Evolutionary conservation across 2,797 vertebrate species (phyloP).

Genomic region (Heterohyrax brucei): DNA sequence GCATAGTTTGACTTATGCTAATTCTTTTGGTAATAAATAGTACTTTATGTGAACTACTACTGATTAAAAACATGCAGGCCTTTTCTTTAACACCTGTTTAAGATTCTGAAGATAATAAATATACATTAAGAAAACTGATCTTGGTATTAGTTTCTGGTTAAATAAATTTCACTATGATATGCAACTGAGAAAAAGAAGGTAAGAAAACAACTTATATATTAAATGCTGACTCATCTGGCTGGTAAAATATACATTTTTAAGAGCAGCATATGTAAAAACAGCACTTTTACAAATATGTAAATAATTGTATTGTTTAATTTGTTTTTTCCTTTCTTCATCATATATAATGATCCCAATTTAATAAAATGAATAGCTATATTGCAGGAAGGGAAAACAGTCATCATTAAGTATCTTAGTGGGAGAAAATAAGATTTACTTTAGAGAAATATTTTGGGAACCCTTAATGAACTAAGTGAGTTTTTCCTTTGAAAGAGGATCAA

Average conservation of each 20-base stretch:
- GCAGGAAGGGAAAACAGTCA: neutral
- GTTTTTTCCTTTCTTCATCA: neutral
- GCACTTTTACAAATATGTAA: too few relatives aligned
- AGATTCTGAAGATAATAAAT: neutral
- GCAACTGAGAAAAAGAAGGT: neutral
- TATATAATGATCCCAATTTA: neutral
- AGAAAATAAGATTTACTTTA: slow-evolving; percentile 23
- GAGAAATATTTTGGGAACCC: neutral
- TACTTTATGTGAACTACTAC: neutral
- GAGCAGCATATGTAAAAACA: neutral
- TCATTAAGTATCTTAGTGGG: neutral
- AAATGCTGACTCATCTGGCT: neutral
- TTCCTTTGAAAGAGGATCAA: neutral
- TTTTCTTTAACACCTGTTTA: neutral
- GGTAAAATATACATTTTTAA: neutral
- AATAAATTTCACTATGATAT: neutral
- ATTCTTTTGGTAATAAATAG: slow-evolving; percentile 7
- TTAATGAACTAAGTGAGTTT: slow-evolving; percentile 4
- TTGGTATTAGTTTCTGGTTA: neutral
- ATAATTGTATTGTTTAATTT: neutral
- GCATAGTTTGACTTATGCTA: neutral
- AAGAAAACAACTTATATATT: neutral
- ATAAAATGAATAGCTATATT: neutral
- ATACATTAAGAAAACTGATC: neutral
- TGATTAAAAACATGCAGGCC: neutral